A percentile compares a stretch with the other conserved stretches of the same genome.
These are phyloP conservation scores for Hoplostethus mediterraneus DNA, from an alignment of 2,797 vertebrate species.

Conservation along the genomic window DNA sequence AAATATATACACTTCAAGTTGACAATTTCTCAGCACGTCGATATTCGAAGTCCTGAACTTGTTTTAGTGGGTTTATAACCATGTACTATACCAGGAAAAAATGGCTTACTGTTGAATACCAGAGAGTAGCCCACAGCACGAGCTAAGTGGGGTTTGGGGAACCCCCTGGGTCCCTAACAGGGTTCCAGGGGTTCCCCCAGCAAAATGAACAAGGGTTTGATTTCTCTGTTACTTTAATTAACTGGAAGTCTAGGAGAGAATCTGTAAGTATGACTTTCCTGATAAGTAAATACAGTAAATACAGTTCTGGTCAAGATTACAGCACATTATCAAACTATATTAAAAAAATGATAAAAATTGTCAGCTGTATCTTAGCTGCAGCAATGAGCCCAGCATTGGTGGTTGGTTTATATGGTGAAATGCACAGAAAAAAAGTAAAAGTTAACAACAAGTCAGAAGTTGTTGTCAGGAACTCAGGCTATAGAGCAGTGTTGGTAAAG, in stretches of 20 bases:
- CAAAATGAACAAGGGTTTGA: no score
- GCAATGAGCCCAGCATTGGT: conserved; percentile 5
- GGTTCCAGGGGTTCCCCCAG: no score
- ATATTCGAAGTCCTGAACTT: neutral
- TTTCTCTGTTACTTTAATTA: no score
- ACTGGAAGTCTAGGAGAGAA: no score
- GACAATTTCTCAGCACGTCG: neutral
- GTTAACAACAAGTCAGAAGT: no score
- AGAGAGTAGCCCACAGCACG: conserved; percentile 11
- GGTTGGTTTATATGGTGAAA: conserved; percentile 16
- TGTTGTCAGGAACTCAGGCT: no score
- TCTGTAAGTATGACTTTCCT: no score
- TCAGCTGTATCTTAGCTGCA: conserved; percentile 9
- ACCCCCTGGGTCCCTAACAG: neutral
- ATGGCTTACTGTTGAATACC: conserved; percentile 2
- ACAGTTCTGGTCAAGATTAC: no score
- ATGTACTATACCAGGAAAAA: neutral
- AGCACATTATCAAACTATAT: no score
- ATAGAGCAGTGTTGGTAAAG: no score
- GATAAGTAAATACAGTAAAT: no score
- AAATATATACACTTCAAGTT: conserved; percentile 27
- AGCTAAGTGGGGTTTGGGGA: neutral
- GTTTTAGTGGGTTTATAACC: neutral
- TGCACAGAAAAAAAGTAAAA: neutral
- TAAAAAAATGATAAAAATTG: neutral